A percentile compares a stretch with the other conserved stretches of the same genome.
These are phyloP conservation scores for Blastomussa wellsi DNA, from an alignment of 92 coral and sea anemone species.

Conservation along the genomic window DNA sequence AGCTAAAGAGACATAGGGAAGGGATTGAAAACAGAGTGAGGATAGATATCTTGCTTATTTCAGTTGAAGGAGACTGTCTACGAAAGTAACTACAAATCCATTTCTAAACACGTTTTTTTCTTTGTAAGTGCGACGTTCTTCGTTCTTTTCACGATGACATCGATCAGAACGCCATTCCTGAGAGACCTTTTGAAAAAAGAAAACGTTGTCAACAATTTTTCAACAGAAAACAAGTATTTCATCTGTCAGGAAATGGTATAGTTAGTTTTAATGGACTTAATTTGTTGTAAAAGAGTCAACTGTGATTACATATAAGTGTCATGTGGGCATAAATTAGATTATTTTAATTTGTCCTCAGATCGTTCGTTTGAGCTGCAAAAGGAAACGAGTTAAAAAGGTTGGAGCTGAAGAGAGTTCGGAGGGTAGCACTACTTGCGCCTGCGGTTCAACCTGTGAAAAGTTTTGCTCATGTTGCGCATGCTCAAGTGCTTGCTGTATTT, in stretches of 20 bases:
- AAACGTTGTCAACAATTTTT: not conserved
- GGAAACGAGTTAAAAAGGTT: not conserved
- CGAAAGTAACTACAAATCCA: too few relatives aligned
- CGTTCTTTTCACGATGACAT: too few relatives aligned
- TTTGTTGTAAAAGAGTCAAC: too few relatives aligned
- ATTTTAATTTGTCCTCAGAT: conserved; percentile 32
- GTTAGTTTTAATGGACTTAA: too few relatives aligned
- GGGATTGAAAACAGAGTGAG: too few relatives aligned
- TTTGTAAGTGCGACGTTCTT: too few relatives aligned
- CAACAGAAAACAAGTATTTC: not conserved
- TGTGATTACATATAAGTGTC: not conserved
- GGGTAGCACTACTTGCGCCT: conserved; percentile 9
- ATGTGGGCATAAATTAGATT: not conserved
- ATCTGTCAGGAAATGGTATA: not conserved
- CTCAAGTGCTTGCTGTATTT: conserved; percentile 68
- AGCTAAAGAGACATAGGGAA: too few relatives aligned
- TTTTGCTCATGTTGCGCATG: conserved; percentile 55
- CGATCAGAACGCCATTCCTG: too few relatives aligned
- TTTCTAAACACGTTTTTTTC: too few relatives aligned
- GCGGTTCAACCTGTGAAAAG: conserved; percentile 43
- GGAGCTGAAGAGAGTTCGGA: not conserved
- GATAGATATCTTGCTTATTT: too few relatives aligned
- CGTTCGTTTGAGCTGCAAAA: conserved; percentile 52
- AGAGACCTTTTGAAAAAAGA: not conserved
- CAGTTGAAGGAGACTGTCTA: too few relatives aligned